Evolutionary conservation across 2,113 vertebrate species (phyloP).

Genomic region (Calyptomena viridis): DNA sequence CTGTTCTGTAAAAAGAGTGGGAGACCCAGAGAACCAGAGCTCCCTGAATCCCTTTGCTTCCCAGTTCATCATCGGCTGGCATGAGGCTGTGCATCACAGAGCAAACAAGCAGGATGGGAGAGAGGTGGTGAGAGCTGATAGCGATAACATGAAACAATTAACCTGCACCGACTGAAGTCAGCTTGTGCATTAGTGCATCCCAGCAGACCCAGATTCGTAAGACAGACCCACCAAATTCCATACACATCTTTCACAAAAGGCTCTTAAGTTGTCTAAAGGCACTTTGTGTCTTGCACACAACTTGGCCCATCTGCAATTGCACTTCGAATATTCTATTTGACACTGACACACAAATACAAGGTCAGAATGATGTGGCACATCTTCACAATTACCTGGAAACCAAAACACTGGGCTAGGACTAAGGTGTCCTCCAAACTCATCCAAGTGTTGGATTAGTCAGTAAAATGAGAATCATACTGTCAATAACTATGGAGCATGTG

Average conservation of each 20-base stretch:
- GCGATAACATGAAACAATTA: background rate
- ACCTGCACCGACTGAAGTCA: background rate
- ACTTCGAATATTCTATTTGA: background rate
- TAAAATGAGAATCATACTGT: slow-evolving; percentile 75
- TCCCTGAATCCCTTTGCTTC: background rate
- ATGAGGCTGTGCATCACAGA: background rate
- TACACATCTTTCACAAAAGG: rapidly evolving
- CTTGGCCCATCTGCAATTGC: background rate
- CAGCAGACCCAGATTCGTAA: background rate
- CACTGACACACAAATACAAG: background rate
- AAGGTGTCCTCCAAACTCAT: slow-evolving; percentile 64
- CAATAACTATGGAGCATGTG: slow-evolving; percentile 65
- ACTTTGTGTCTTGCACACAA: background rate
- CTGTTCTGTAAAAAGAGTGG: background rate
- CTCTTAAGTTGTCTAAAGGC: background rate
- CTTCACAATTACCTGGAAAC: slow-evolving; percentile 62
- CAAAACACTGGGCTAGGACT: slow-evolving; percentile 47
- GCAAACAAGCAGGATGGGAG: background rate
- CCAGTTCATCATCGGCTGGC: background rate
- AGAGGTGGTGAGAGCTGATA: background rate
- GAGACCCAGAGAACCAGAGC: background rate
- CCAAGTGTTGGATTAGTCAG: slow-evolving; percentile 70
- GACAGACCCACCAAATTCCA: background rate
- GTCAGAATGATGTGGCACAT: background rate
- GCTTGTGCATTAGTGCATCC: background rate